Percentiles rank a stretch among this genome's conserved stretches.
phyloP scores from a whole-genome alignment of 2,888 invertebrate species.

The Lochmaea crataegi region DNA sequence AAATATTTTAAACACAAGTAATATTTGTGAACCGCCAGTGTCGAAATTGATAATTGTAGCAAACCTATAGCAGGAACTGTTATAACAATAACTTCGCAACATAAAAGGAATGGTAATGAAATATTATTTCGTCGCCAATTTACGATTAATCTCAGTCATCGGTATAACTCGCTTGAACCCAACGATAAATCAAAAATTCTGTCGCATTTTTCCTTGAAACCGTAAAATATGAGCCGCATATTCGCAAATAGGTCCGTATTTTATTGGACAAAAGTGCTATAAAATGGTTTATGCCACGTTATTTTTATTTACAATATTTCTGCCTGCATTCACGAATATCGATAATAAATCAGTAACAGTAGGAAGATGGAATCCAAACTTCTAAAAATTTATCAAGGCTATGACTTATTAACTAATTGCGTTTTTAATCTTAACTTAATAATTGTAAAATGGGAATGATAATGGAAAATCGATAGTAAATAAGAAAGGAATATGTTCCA shows the following conservation, averaged over 20 bases:
- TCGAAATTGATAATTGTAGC: too few relatives aligned
- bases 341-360: not conserved
- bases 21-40: too few relatives aligned
- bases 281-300: slow-evolving; percentile 44
- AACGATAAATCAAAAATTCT: slow-evolving; percentile 57
- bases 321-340: slow-evolving; percentile 30
- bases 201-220: slow-evolving; percentile 55
- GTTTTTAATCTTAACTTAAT: too few relatives aligned
- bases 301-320: slow-evolving; percentile 46
- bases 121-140: slow-evolving; percentile 46
- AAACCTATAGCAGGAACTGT: not conserved
- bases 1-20: too few relatives aligned
- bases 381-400: too few relatives aligned
- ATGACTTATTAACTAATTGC: too few relatives aligned
- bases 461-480: too few relatives aligned
- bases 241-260: slow-evolving; percentile 57
- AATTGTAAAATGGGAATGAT: too few relatives aligned
- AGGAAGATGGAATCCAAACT: not conserved
- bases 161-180: slow-evolving; percentile 38
- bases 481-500: too few relatives aligned
- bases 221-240: slow-evolving; percentile 57
- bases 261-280: slow-evolving; percentile 50
- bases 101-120: not conserved
- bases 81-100: not conserved
- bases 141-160: slow-evolving; percentile 57